Evolutionary conservation across 2,113 vertebrate genomes (phyloP).

Genomic region (Mesembrinibis cayennensis): DNA sequence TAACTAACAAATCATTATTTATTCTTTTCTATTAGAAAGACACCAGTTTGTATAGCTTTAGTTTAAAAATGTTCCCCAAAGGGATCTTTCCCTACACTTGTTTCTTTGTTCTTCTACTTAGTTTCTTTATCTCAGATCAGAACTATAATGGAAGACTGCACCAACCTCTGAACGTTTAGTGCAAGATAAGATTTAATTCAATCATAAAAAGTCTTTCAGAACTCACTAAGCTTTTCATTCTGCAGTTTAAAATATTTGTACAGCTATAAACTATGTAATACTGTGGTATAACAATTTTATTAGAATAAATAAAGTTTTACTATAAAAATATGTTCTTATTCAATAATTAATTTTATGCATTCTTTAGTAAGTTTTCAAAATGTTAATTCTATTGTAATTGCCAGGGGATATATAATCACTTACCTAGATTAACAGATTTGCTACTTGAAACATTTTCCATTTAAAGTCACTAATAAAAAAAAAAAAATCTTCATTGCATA

Average conservation of each 20-base stretch:
- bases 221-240: not conserved
- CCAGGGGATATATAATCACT: not conserved
- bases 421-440: not conserved
- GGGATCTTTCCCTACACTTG: not conserved
- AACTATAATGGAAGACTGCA: not conserved
- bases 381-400: not conserved
- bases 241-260: not conserved
- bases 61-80: not conserved
- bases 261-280: not conserved
- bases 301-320: not conserved
- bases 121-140: slow-evolving; percentile 1
- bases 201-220: not conserved
- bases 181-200: not conserved
- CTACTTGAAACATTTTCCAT: not conserved
- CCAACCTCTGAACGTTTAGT: not conserved
- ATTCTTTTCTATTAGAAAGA: slow-evolving; percentile 1
- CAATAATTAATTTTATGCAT: not conserved
- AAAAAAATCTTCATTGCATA: not conserved
- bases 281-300: not conserved
- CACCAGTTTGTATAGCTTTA: not conserved
- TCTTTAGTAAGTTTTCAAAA: not conserved
- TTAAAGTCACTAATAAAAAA: not conserved
- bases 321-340: not conserved
- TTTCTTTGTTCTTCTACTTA: slow-evolving; percentile 25
- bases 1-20: not conserved